These are phyloP conservation scores for Bombus pyrosoma DNA, from an alignment of 1,140 invertebrate species.

Conservation along the genomic window DNA sequence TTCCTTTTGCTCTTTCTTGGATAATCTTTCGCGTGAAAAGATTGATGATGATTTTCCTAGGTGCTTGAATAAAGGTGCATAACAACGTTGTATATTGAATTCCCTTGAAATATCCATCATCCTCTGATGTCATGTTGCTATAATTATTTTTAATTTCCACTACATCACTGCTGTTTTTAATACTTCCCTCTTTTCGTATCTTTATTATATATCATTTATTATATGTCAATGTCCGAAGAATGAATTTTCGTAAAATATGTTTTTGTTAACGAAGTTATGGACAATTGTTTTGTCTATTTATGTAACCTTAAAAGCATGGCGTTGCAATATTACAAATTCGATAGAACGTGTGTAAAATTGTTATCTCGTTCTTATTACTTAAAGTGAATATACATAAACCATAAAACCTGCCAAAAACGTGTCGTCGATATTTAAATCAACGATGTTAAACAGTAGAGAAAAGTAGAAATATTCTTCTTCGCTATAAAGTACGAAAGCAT, in stretches of 20 bases:
- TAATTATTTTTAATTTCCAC: constrained; percentile 19
- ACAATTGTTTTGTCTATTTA: not conserved
- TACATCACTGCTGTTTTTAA: not conserved
- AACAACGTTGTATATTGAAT: not conserved
- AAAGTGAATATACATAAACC: no score
- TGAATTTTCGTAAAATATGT: no score
- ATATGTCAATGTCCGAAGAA: not conserved
- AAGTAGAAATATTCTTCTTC: not conserved
- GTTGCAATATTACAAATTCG: not conserved
- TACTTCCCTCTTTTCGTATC: not conserved
- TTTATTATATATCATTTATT: not conserved
- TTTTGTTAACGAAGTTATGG: not conserved
- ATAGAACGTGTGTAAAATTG: not conserved
- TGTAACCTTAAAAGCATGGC: not conserved
- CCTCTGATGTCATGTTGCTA: not conserved
- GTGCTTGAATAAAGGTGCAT: not conserved
- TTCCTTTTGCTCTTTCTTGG: not conserved
- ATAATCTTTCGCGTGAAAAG: not conserved
- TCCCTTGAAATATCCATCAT: constrained; percentile 15
- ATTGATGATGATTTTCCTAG: not conserved
- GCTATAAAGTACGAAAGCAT: not conserved
- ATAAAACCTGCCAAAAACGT: not conserved
- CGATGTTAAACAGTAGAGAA: not conserved
- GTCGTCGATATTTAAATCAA: not conserved
- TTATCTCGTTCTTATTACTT: not conserved